Percentiles rank a stretch among this genome's conserved stretches.
Conservation (phyloP, 2,888 invertebrate genomes). For the Isoperla grammatica region DNA sequence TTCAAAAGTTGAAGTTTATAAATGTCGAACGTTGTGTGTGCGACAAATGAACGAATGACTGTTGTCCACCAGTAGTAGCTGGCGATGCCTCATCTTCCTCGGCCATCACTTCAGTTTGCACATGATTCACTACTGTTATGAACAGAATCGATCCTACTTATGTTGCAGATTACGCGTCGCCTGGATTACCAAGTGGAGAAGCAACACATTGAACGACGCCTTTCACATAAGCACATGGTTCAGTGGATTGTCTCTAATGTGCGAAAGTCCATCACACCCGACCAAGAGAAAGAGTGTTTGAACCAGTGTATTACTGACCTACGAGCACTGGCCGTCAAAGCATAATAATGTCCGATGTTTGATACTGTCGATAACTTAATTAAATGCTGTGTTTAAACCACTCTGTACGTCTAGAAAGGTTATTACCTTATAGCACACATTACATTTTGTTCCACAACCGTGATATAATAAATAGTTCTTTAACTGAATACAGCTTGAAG, state of each 20-base stretch:
- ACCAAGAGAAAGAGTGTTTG: slow-evolving; percentile 87
- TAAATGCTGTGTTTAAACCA: neutral
- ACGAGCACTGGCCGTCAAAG: slow-evolving; percentile 55
- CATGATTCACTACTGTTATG: no score
- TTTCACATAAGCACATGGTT: slow-evolving; percentile 90
- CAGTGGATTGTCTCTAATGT: slow-evolving; percentile 88
- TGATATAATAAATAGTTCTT: no score
- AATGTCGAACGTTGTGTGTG: no score
- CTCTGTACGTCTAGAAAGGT: neutral
- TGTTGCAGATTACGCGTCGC: slow-evolving; percentile 72
- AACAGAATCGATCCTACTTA: no score
- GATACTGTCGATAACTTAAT: no score
- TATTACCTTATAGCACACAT: neutral
- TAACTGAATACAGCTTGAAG: no score
- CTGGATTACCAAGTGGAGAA: slow-evolving; percentile 92
- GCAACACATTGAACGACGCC: slow-evolving; percentile 71
- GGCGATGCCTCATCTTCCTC: no score
- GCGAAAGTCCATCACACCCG: slow-evolving; percentile 80
- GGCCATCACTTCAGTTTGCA: no score
- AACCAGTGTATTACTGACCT: slow-evolving; percentile 86
- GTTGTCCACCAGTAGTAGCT: no score
- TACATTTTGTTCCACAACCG: neutral
- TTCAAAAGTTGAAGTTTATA: no score
- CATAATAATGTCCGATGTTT: no score
- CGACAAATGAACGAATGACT: no score